Evolutionary conservation across 2,113 vertebrate species (phyloP).

Genomic region (Arizona elegans): DNA sequence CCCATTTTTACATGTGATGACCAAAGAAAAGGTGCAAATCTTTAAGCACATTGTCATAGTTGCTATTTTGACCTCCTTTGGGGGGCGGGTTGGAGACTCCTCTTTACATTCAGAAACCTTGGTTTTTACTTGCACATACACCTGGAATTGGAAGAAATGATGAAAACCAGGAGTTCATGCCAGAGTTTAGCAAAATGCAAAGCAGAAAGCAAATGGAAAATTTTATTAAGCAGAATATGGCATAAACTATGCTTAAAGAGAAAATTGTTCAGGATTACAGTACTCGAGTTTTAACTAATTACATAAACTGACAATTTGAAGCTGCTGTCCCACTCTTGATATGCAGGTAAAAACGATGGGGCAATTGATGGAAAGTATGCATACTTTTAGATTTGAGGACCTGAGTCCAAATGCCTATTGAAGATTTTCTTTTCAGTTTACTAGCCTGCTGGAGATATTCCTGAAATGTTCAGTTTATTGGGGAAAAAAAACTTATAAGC

Average conservation of each 20-base stretch:
- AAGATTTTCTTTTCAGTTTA: neutral
- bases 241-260: conserved; percentile 4
- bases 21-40: neutral
- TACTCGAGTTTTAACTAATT: conserved; percentile 11
- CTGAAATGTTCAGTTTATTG: neutral
- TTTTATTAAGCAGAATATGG: neutral
- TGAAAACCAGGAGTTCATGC: neutral
- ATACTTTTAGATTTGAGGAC: neutral
- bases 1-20: neutral
- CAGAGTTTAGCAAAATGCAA: neutral
- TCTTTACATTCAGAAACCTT: neutral
- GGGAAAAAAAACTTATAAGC: neutral
- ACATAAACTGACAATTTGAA: conserved; percentile 8
- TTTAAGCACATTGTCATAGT: neutral
- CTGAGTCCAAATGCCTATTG: neutral
- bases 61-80: neutral
- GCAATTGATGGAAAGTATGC: too few relatives aligned
- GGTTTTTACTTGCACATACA: neutral
- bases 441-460: neutral
- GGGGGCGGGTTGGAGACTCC: neutral
- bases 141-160: neutral
- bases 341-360: neutral
- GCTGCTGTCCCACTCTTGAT: neutral
- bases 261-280: neutral
- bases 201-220: neutral